phyloP scores from a whole-genome alignment of 1,140 invertebrate genomes.

The Caenorhabditis tropicalis region DNA sequence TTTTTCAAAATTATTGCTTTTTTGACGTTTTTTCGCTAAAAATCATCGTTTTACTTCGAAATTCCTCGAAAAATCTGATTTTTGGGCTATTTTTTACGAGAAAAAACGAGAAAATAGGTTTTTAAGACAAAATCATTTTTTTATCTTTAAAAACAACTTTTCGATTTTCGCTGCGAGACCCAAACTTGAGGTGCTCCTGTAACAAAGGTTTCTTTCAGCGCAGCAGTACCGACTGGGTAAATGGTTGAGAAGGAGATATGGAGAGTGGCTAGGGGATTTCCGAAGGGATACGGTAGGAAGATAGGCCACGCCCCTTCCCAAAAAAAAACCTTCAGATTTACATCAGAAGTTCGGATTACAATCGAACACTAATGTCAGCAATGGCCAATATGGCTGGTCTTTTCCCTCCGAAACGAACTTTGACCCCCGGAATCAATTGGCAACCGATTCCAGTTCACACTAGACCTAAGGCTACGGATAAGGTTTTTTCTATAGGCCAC shows the following conservation, averaged over 20 bases:
- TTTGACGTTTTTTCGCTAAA: too few relatives aligned
- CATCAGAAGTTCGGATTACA: slow-evolving; percentile 67
- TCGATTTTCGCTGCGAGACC: too few relatives aligned
- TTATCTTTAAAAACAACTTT: too few relatives aligned
- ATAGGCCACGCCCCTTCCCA: background rate
- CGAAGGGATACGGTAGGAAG: background rate
- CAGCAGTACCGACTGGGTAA: slow-evolving; percentile 67
- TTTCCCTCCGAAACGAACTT: slow-evolving; percentile 64
- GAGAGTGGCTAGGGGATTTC: slow-evolving; percentile 64
- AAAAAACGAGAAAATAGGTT: too few relatives aligned
- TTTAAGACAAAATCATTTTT: too few relatives aligned
- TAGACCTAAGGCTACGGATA: slow-evolving; percentile 59
- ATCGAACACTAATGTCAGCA: slow-evolving; percentile 72
- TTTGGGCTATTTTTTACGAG: too few relatives aligned
- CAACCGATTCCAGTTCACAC: slow-evolving; percentile 73
- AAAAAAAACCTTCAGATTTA: slow-evolving; percentile 62
- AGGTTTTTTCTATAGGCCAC: slow-evolving; percentile 34
- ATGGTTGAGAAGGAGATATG: slow-evolving; percentile 64
- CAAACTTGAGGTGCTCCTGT: too few relatives aligned
- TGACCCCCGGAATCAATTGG: slow-evolving; percentile 68
- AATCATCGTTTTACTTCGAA: too few relatives aligned
- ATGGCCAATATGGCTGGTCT: slow-evolving; percentile 72
- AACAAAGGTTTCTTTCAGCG: too few relatives aligned
- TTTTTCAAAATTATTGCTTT: too few relatives aligned
- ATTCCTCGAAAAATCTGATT: too few relatives aligned